A percentile compares a stretch with the other conserved stretches of the same genome.
Conservation (phyloP, 2,888 invertebrate species). For the Caenorhabditis afra region DNA sequence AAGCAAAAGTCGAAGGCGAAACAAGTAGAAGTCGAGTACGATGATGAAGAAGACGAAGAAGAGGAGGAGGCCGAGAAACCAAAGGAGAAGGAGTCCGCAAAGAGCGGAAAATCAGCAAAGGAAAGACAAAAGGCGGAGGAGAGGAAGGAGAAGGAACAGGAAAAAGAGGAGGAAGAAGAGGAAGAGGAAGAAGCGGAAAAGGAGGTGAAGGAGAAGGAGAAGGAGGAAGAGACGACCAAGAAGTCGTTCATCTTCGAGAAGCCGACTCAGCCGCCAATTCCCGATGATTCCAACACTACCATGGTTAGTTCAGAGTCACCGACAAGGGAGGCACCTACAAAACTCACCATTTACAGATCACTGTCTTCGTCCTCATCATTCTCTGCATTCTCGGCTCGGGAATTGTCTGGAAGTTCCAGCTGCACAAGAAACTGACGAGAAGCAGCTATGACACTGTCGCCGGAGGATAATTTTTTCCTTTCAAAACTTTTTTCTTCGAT, state of each 20-base stretch:
- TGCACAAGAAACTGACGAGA: constrained; percentile 80
- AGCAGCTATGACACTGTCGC: constrained; percentile 80
- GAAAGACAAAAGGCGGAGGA: constrained; percentile 38
- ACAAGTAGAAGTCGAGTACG: constrained; percentile 62
- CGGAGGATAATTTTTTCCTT: constrained; percentile 71
- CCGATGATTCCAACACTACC: constrained; percentile 72
- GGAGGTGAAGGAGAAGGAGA: constrained; percentile 50
- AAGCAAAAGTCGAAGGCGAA: constrained; percentile 50
- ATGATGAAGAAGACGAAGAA: constrained; percentile 66
- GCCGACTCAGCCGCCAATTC: constrained; percentile 75
- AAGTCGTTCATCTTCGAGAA: constrained; percentile 76
- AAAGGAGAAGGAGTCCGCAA: constrained; percentile 27
- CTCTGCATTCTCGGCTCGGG: constrained; percentile 79
- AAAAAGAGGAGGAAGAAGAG: constrained; percentile 59
- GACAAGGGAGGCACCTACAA: too few species aligned
- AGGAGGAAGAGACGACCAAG: constrained; percentile 54
- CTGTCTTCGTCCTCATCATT: constrained; percentile 79
- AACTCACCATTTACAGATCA: constrained; percentile 54
- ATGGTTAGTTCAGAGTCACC: constrained; percentile 57
- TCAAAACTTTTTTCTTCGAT: background rate
- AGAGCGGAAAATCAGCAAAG: constrained; percentile 37
- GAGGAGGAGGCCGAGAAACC: constrained; percentile 55
- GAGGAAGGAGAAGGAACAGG: constrained; percentile 57
- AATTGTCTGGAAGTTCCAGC: constrained; percentile 78
- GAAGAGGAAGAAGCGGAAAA: constrained; percentile 45